These are phyloP conservation scores for Ennomos fuscantarius DNA, from an alignment of 2,888 invertebrate species.

Conservation along the genomic window DNA sequence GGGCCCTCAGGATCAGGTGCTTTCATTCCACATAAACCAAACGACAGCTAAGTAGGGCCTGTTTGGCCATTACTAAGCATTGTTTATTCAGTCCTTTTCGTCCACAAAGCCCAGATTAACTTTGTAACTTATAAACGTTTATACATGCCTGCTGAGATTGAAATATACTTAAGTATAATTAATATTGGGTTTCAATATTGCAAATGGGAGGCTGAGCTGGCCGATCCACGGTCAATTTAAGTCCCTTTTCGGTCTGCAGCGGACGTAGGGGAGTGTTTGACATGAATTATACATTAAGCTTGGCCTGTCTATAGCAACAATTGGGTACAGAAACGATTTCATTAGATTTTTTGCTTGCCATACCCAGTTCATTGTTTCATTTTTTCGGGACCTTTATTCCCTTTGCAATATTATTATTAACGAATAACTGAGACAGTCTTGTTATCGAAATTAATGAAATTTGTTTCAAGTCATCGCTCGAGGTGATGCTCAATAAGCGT, in stretches of 20 bases:
- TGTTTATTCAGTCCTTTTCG: conserved; percentile 56
- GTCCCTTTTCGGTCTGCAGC: conserved; percentile 61
- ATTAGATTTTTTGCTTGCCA: conserved; percentile 44
- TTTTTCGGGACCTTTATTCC: conserved; percentile 7
- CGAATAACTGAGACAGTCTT: conserved; percentile 7
- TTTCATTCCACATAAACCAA: conserved; percentile 57
- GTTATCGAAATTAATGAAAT: conserved; percentile 19
- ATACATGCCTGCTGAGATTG: conserved; percentile 37
- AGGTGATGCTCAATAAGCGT: too few species aligned
- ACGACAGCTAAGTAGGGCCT: conserved; percentile 52
- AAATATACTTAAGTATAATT: conserved; percentile 51
- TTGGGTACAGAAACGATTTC: conserved; percentile 49
- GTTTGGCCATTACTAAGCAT: conserved; percentile 59
- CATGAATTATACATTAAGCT: conserved; percentile 78
- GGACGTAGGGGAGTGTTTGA: conserved; percentile 54
- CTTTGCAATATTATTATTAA: conserved; percentile 23
- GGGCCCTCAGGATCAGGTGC: conserved; percentile 50
- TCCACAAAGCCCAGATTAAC: conserved; percentile 44
- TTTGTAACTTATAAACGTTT: conserved; percentile 36
- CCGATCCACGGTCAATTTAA: conserved; percentile 72
- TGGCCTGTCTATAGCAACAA: conserved; percentile 49
- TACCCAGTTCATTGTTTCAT: conserved; percentile 30
- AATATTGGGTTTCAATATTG: conserved; percentile 59
- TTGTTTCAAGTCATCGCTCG: neutral
- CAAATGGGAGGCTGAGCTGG: conserved; percentile 61